Evolutionary conservation across 53 echinoderm and acorn worm genomes (phyloP).

Genomic region (Hippasteria phrygiana): DNA sequence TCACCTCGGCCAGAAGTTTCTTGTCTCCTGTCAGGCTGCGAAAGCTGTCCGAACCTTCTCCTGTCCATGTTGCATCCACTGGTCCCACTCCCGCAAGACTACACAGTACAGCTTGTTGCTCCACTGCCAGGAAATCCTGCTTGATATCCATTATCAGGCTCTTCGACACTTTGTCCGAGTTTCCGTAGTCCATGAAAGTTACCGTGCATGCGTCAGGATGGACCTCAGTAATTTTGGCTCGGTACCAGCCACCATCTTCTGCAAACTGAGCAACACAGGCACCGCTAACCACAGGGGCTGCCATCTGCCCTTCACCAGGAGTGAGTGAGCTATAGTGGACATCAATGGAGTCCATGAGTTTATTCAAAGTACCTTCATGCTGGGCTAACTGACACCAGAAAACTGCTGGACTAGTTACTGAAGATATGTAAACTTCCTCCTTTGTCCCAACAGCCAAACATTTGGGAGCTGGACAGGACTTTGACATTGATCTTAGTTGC

Average conservation of each 20-base stretch:
- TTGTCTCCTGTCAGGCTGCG: constrained; percentile 70
- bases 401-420: constrained; percentile 68
- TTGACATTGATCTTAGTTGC: not conserved
- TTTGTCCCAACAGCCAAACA: constrained; percentile 19
- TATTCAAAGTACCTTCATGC: constrained; percentile 35
- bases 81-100: constrained; percentile 69
- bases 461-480: constrained; percentile 21
- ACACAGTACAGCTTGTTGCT: constrained; percentile 77
- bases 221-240: constrained; percentile 69
- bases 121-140: constrained; percentile 59
- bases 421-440: constrained; percentile 75
- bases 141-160: constrained; percentile 67
- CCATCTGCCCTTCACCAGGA: constrained; percentile 18
- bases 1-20: constrained; percentile 79
- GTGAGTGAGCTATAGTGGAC: constrained; percentile 44
- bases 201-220: constrained; percentile 69
- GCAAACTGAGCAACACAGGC: constrained; percentile 87
- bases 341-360: constrained; percentile 53
- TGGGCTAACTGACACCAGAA: constrained; percentile 82
- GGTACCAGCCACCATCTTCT: constrained; percentile 89
- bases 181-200: constrained; percentile 91
- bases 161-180: constrained; percentile 73
- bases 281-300: constrained; percentile 56
- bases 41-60: constrained; percentile 66
- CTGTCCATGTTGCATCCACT: constrained; percentile 61